Base-by-base conservation (phyloP, 1,140 invertebrate genomes). In the Cyrtorhinus lividipennis region DNA sequence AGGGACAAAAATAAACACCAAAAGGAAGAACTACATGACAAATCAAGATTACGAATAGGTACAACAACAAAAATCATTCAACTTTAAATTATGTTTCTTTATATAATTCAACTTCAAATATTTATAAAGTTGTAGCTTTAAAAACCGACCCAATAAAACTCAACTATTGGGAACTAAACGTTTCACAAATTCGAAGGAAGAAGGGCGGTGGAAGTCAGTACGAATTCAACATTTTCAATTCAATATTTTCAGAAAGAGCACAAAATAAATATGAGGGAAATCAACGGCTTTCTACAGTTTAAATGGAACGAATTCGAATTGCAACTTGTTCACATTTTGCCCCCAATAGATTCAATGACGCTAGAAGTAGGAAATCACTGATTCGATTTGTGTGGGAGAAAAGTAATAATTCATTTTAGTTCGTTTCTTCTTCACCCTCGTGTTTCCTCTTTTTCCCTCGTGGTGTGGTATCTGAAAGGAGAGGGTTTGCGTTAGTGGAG, bases 391-490 rank as follows among this genome's bases (percentile, higher is more conserved):
- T 62, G 26, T 60, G 18, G 2, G 44, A 62, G 24, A 62, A 24
- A 45, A 46, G 23, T 15, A 30, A 46, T 15, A 46, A 46, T 61
- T 22, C 18, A 20, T 38, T 67, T 72, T 71, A 71, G 64, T 73
- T 71, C n/a, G 67, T 70, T 24, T 66, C 66, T 56, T 75, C 76
- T 30, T 72, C 76, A 22, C 81, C 80, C 68, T 85, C 83, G 69
- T 81, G 77, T 79, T 86, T 86, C 79, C 83, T 80, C 71, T 85
- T 86, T 71, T 84, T 84, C 61, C 83, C 83, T 75, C 81, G 74
- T 56, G 76, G 76, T 67, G 77, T 76, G 68, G 77, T 72, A 63
- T 80, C 79, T 73, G 72, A 62, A 67, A 66, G 60, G 56, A 66
- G 62, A 63, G 44, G 48, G 10, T 44, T 8, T 8, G n/a, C 8